Percentiles rank a stretch among this genome's conserved stretches.
phyloP scores from a whole-genome alignment of 2,888 invertebrate genomes.

The Matsumyia berberina region DNA sequence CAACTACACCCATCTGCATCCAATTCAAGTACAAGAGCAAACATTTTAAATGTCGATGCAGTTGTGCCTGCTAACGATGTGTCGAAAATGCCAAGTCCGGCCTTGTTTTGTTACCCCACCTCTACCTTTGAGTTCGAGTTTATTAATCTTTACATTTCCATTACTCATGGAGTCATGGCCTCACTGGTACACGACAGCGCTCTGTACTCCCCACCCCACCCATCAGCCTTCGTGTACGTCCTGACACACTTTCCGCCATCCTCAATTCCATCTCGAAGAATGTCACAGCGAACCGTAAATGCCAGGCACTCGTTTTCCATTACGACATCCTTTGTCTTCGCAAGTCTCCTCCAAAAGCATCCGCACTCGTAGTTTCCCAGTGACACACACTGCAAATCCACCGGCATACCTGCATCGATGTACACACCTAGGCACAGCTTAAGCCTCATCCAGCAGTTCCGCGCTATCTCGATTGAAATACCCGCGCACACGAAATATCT shows the following conservation, averaged over 20 bases:
- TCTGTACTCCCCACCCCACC: slow-evolving; percentile 8
- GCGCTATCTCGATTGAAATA: slow-evolving; percentile 61
- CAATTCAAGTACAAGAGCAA: too few species aligned
- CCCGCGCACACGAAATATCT: slow-evolving; percentile 73
- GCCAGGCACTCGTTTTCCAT: slow-evolving; percentile 59
- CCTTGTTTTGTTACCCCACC: neutral
- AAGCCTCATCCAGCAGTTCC: slow-evolving; percentile 28
- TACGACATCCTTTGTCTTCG: slow-evolving; percentile 71
- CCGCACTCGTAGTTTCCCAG: slow-evolving; percentile 49
- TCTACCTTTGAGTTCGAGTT: neutral
- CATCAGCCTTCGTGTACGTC: slow-evolving; percentile 19
- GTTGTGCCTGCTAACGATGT: too few species aligned
- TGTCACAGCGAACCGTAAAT: slow-evolving; percentile 69
- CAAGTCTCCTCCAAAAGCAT: slow-evolving; percentile 28
- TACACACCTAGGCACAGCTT: slow-evolving; percentile 11
- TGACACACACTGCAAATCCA: slow-evolving; percentile 60
- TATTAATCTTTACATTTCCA: neutral
- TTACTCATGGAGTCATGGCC: neutral
- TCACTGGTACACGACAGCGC: neutral
- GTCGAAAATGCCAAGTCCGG: too few species aligned
- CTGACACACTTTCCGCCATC: slow-evolving; percentile 62
- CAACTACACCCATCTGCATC: too few species aligned
- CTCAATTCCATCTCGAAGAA: slow-evolving; percentile 41
- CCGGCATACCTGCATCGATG: slow-evolving; percentile 21
- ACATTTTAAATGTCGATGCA: too few species aligned